These are phyloP conservation scores for Troides oblongomaculatus DNA, from an alignment of 2,888 invertebrate genomes.

Conservation along the genomic window DNA sequence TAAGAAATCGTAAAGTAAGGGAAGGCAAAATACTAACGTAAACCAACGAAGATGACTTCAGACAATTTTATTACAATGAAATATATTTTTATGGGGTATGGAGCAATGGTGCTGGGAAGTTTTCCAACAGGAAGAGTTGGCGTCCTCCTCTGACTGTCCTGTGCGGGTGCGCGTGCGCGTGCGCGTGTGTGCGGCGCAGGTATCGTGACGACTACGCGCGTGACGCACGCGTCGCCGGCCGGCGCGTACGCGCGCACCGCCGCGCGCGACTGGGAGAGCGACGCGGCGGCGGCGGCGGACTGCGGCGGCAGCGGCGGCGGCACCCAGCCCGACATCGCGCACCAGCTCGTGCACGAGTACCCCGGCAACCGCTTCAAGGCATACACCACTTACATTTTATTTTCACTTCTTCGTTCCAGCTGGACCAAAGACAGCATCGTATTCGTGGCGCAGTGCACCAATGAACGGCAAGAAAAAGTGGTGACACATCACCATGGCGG, in stretches of 20 bases:
- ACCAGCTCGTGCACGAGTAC: slow-evolving; percentile 81
- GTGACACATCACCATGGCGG: too few species aligned
- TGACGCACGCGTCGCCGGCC: slow-evolving; percentile 88
- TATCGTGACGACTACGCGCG: slow-evolving; percentile 83
- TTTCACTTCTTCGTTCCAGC: too few species aligned
- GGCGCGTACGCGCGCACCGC: slow-evolving; percentile 82
- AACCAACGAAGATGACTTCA: too few species aligned
- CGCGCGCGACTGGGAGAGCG: slow-evolving; percentile 86
- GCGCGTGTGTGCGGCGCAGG: slow-evolving; percentile 51
- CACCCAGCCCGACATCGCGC: slow-evolving; percentile 83
- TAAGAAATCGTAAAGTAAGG: too few species aligned
- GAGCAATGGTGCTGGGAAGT: background rate
- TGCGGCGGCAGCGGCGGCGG: slow-evolving; percentile 53
- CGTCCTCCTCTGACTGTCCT: too few species aligned
- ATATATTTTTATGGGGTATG: too few species aligned
- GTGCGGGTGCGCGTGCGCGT: too few species aligned
- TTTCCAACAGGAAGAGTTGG: background rate
- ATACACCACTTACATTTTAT: background rate
- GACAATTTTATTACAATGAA: too few species aligned
- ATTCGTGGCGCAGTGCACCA: too few species aligned
- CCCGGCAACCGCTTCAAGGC: slow-evolving; percentile 86
- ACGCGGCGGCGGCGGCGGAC: slow-evolving; percentile 69
- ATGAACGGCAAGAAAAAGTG: too few species aligned
- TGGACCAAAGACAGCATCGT: too few species aligned
- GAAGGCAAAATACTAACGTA: too few species aligned